Conservation (phyloP, 2,797 vertebrate species). For the Manis crassicaudata region DNA sequence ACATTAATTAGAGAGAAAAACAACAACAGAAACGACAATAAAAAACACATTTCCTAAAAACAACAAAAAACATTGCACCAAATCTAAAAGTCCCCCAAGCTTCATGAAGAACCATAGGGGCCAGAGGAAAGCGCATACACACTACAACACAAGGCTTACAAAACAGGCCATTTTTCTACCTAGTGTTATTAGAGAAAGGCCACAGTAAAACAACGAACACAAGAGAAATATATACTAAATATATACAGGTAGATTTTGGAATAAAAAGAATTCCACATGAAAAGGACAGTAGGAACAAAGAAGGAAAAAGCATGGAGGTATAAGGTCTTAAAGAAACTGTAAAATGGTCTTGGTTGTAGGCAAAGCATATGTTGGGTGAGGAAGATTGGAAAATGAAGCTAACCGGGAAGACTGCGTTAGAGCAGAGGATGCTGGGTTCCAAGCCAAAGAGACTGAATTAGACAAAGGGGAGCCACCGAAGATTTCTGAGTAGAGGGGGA, state of each 20-base stretch:
- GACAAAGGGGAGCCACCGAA: not conserved
- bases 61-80: slow-evolving; percentile 67
- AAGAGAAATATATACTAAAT: not conserved
- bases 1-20: slow-evolving; percentile 75
- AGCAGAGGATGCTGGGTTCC: not conserved
- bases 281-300: not conserved
- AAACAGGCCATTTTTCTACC: slow-evolving; percentile 43
- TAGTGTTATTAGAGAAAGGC: not conserved
- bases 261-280: not conserved
- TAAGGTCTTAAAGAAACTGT: not conserved
- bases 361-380: not conserved
- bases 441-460: not conserved
- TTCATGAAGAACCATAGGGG: slow-evolving; percentile 76
- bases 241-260: not conserved
- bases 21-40: slow-evolving; percentile 57
- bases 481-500: not conserved
- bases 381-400: not conserved
- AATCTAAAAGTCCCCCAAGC: slow-evolving; percentile 78
- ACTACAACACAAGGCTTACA: slow-evolving; percentile 54
- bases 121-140: slow-evolving; percentile 45
- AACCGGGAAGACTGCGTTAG: not conserved
- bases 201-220: not conserved
- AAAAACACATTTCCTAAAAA: slow-evolving; percentile 64
- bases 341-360: not conserved
- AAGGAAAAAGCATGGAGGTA: not conserved